These are phyloP conservation scores for Astreopora myriophthalma DNA, from an alignment of 64 coral and sea anemone species.

Conservation along the genomic window DNA sequence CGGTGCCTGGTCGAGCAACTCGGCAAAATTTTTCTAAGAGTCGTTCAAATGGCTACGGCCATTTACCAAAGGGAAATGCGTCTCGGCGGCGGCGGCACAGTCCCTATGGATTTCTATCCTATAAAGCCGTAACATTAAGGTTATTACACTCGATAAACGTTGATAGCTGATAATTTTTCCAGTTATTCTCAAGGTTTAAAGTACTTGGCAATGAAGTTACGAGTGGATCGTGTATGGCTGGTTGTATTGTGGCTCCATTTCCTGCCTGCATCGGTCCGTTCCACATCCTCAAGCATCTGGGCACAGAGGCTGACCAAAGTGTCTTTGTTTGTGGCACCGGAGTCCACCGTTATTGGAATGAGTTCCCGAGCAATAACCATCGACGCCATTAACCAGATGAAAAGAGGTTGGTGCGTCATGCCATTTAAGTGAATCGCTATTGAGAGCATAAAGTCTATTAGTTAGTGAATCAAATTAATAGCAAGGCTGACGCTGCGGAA, in stretches of 20 bases:
- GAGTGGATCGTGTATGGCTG: not conserved
- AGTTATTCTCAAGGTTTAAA: not conserved
- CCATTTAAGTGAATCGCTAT: not conserved
- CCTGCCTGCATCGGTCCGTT: not conserved
- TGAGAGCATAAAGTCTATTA: not conserved
- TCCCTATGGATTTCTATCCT: not conserved
- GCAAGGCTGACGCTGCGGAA: not conserved
- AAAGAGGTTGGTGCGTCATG: constrained; percentile 9
- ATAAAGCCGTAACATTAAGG: not conserved
- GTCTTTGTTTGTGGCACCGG: not conserved
- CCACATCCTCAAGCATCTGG: not conserved
- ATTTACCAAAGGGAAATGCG: too few species aligned
- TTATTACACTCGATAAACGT: not conserved
- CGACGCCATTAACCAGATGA: constrained; percentile 29
- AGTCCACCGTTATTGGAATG: not conserved
- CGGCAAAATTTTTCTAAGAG: too few species aligned
- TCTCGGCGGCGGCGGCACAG: too few species aligned
- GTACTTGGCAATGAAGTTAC: not conserved
- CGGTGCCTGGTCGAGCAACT: too few species aligned
- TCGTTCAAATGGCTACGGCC: too few species aligned
- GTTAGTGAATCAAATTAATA: not conserved
- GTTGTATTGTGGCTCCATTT: not conserved
- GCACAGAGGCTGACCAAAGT: not conserved
- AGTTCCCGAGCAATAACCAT: constrained; percentile 22
- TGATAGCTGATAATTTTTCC: not conserved